A percentile compares a stretch with the other conserved stretches of the same genome.
Evolutionary conservation across 2,888 invertebrate genomes (phyloP).

Genomic region (Pristionchus maxplancki): DNA sequence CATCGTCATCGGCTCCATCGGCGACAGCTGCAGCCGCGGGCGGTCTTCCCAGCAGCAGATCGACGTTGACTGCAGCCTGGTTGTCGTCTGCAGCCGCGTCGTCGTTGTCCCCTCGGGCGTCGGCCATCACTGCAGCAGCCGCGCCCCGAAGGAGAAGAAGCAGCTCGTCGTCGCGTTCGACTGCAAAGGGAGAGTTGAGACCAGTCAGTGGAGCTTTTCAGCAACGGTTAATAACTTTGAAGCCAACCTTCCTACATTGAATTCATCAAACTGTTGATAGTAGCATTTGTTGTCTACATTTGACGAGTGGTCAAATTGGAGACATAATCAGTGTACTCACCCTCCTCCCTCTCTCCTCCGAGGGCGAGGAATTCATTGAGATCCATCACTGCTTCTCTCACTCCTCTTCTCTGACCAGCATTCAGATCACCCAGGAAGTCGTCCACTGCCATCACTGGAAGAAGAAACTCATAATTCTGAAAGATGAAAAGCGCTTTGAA

Average conservation of each 20-base stretch:
- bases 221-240: background rate
- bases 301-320: too few relatives aligned
- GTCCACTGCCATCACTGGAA: background rate
- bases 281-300: too few relatives aligned
- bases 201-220: background rate
- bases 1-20: conserved; percentile 21
- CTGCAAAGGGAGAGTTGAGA: background rate
- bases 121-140: conserved; percentile 1
- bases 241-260: too few relatives aligned
- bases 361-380: background rate
- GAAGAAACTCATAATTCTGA: background rate
- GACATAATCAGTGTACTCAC: background rate
- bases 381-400: conserved; percentile 10
- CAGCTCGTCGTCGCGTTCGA: conserved; percentile 27
- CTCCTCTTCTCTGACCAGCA: background rate
- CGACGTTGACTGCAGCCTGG: background rate
- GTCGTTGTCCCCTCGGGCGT: background rate
- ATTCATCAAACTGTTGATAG: too few relatives aligned
- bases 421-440: background rate
- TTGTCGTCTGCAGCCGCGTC: background rate
- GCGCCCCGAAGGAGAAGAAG: conserved; percentile 22
- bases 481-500: too few relatives aligned
- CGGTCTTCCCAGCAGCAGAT: background rate
- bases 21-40: conserved; percentile 25
- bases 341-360: background rate